phyloP scores from a whole-genome alignment of 1,140 invertebrate genomes.

The Eciton burchellii region DNA sequence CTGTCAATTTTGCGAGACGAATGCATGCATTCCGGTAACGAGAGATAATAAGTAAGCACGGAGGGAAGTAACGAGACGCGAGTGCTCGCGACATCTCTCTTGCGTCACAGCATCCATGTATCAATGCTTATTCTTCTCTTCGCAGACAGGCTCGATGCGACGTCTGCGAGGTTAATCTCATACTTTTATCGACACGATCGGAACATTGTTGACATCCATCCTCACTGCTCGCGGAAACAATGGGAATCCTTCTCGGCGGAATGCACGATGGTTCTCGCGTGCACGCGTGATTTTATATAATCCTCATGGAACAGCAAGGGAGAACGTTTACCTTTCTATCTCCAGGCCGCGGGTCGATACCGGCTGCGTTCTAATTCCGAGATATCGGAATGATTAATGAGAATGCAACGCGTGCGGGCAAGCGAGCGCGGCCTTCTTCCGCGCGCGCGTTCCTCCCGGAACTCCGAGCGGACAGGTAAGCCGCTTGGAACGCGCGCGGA shows the following conservation, averaged over 20 bases:
- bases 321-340: neutral
- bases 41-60: constrained; percentile 23
- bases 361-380: constrained; percentile 29
- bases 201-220: no score
- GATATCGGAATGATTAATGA: constrained; percentile 53
- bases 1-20: neutral
- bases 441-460: neutral
- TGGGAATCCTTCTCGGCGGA: neutral
- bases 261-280: neutral
- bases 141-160: neutral
- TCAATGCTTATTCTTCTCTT: neutral
- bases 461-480: constrained; percentile 18
- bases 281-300: neutral
- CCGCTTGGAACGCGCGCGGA: constrained; percentile 45
- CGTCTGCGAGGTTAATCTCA: neutral
- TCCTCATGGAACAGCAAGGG: neutral
- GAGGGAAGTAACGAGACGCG: neutral
- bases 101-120: neutral
- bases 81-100: neutral
- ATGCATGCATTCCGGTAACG: constrained; percentile 3
- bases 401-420: constrained; percentile 21
- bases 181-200: neutral
- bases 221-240: neutral
- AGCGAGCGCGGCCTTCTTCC: neutral
- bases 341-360: neutral